Percentiles rank a stretch among this genome's conserved stretches.
Conservation (phyloP, 2,113 vertebrate species). For the Phalacrocorax carbo region DNA sequence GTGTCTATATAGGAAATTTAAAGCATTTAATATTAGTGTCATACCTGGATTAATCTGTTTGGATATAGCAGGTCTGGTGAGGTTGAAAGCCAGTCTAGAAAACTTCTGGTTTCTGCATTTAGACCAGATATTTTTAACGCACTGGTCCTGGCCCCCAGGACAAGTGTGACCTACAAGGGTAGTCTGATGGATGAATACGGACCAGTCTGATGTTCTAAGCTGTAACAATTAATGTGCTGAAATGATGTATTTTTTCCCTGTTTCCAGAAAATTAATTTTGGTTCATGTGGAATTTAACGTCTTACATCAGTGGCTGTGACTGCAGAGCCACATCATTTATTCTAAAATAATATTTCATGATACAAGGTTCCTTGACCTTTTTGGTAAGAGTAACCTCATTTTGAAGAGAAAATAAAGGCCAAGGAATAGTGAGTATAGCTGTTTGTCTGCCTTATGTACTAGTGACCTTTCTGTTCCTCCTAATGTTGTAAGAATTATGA, state of each 20-base stretch:
- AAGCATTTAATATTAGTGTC: not conserved
- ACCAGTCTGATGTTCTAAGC: slow-evolving; percentile 2
- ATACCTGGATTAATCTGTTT: not conserved
- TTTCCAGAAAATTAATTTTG: slow-evolving; percentile 48
- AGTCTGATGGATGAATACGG: not conserved
- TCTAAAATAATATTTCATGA: slow-evolving; percentile 21
- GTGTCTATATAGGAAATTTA: not conserved
- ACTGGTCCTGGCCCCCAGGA: not conserved
- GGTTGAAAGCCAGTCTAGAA: not conserved
- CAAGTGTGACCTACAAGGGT: not conserved
- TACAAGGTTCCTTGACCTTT: slow-evolving; percentile 46
- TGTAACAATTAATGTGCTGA: not conserved
- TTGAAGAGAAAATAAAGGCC: slow-evolving; percentile 51
- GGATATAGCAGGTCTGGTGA: not conserved
- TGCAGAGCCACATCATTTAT: slow-evolving; percentile 52
- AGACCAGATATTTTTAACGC: not conserved
- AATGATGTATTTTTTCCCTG: slow-evolving; percentile 46
- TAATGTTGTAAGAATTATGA: slow-evolving; percentile 3
- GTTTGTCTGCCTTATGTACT: slow-evolving; percentile 22
- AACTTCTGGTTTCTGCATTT: not conserved
- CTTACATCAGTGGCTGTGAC: slow-evolving; percentile 34
- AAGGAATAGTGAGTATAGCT: slow-evolving; percentile 43
- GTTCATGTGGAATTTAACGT: slow-evolving; percentile 10
- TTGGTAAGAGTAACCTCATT: slow-evolving; percentile 56
- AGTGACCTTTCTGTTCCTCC: slow-evolving; percentile 17